These are phyloP conservation scores for Philonicus albiceps DNA, from an alignment of 2,888 invertebrate species.

Conservation along the genomic window DNA sequence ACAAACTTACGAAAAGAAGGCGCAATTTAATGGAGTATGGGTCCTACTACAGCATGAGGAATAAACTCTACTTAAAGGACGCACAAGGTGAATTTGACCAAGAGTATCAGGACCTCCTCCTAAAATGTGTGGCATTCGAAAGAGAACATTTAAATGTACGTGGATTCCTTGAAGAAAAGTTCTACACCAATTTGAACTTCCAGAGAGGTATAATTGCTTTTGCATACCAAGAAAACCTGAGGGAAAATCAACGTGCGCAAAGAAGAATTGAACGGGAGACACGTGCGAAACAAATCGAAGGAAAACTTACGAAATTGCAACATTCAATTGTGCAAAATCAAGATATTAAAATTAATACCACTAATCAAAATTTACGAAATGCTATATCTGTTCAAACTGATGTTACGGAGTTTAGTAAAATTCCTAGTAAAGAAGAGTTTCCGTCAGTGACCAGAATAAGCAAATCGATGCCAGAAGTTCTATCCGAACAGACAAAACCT, in stretches of 20 bases:
- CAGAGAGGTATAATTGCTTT: neutral
- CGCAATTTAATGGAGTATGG: slow-evolving; percentile 8
- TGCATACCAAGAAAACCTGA: neutral
- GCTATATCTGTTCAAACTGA: neutral
- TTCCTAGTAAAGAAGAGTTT: neutral
- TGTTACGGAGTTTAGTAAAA: neutral
- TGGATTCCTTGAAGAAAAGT: slow-evolving; percentile 21
- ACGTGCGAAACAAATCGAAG: no score
- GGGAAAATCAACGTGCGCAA: neutral
- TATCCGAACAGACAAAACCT: neutral
- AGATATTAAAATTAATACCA: neutral
- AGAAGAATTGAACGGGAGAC: neutral
- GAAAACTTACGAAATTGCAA: neutral
- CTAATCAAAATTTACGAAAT: neutral
- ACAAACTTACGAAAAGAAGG: neutral
- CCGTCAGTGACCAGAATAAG: neutral
- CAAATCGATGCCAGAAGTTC: neutral
- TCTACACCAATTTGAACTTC: neutral
- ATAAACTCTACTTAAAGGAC: slow-evolving; percentile 8
- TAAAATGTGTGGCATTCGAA: slow-evolving; percentile 26
- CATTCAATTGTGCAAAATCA: neutral
- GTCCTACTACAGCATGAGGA: slow-evolving; percentile 20
- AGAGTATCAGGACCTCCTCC: slow-evolving; percentile 10
- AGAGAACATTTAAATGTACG: slow-evolving; percentile 28
- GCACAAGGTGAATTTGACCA: neutral